A percentile compares a stretch with the other conserved stretches of the same genome.
Evolutionary conservation across 2,113 vertebrate genomes (phyloP).

Genomic region (Dissostichus mawsoni): DNA sequence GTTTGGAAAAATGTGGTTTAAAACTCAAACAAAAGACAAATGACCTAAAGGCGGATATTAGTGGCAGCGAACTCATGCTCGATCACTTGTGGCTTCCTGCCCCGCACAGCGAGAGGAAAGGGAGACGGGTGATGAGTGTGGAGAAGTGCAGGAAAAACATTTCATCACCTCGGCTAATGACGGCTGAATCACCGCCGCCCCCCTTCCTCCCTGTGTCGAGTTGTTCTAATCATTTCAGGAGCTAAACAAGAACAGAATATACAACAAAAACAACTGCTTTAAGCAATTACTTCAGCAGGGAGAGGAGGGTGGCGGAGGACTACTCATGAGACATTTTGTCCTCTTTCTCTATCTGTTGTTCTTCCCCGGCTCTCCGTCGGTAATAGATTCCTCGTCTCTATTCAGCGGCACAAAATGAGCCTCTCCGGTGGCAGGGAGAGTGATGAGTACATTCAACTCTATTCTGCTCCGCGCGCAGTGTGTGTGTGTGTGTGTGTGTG

Average conservation of each 20-base stretch:
- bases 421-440: conserved; percentile 68
- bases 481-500: conserved; percentile 28
- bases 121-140: conserved; percentile 71
- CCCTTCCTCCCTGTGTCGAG: not conserved
- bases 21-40: conserved; percentile 16
- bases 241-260: conserved; percentile 25
- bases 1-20: not conserved
- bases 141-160: conserved; percentile 75
- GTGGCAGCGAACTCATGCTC: conserved; percentile 30
- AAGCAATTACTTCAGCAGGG: conserved; percentile 38
- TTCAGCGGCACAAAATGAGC: conserved; percentile 73
- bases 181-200: conserved; percentile 62
- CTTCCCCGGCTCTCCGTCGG: conserved; percentile 45
- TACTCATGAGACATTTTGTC: conserved; percentile 57
- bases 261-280: conserved; percentile 26
- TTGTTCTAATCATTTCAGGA: conserved; percentile 23
- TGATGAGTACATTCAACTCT: conserved; percentile 74
- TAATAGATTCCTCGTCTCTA: conserved; percentile 68
- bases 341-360: conserved; percentile 62
- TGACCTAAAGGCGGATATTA: conserved; percentile 19
- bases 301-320: not conserved
- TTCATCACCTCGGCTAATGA: conserved; percentile 81
- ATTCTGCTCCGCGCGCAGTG: conserved; percentile 37
- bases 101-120: conserved; percentile 38
- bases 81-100: conserved; percentile 63